These are phyloP conservation scores for Capromys pilorides DNA, from an alignment of 2,797 vertebrate species.

Conservation along the genomic window DNA sequence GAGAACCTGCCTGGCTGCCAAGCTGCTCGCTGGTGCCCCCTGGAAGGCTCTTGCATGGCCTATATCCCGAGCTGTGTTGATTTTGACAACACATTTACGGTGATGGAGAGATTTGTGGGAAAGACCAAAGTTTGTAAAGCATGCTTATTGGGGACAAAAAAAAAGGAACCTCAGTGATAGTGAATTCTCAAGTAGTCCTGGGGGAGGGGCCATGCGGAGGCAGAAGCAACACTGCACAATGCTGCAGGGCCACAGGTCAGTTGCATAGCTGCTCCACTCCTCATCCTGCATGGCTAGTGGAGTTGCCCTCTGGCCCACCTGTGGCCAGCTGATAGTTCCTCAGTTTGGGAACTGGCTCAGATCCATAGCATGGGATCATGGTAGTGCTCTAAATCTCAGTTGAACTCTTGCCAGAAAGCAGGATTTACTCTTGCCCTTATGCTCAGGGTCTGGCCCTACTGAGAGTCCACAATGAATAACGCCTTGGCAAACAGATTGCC, in stretches of 20 bases:
- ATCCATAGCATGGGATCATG: background rate
- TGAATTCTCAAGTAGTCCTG: background rate
- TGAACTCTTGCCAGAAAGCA: conserved; percentile 18
- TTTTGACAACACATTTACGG: conserved; percentile 45
- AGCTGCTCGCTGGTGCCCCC: background rate
- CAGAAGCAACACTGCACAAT: background rate
- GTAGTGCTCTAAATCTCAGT: background rate
- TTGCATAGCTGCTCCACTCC: background rate
- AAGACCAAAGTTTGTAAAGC: conserved; percentile 58
- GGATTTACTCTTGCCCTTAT: background rate
- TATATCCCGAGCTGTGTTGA: background rate
- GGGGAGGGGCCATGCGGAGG: background rate
- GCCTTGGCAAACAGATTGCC: background rate
- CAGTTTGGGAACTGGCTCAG: background rate
- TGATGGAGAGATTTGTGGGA: conserved; percentile 59
- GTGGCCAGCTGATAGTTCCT: background rate
- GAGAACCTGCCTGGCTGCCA: background rate
- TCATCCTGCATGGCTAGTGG: accelerated
- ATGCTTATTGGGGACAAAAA: background rate
- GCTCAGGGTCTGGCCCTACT: background rate
- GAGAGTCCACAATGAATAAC: accelerated
- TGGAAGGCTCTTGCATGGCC: background rate
- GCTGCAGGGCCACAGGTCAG: background rate
- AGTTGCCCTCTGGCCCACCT: accelerated
- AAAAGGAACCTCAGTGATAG: background rate